phyloP scores from a whole-genome alignment of 2,888 invertebrate genomes.

The Drosophila falleni region DNA sequence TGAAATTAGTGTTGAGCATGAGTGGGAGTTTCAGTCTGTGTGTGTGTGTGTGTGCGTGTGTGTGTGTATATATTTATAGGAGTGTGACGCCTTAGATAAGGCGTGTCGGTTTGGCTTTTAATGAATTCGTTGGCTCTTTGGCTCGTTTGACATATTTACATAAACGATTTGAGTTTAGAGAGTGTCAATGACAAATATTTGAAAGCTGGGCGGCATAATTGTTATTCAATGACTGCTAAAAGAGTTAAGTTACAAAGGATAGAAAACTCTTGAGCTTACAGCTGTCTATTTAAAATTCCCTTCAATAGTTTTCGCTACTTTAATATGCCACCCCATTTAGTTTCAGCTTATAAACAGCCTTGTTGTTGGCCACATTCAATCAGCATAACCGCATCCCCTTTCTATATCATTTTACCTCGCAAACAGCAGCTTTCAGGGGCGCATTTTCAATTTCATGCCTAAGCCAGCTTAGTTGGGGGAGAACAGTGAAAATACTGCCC shows the following conservation, averaged over 20 bases:
- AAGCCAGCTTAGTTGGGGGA: constrained; percentile 60
- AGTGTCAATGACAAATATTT: constrained; percentile 67
- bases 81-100: constrained; percentile 48
- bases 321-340: constrained; percentile 22
- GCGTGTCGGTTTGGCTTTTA: constrained; percentile 48
- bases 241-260: constrained; percentile 5
- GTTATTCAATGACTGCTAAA: constrained; percentile 40
- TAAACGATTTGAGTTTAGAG: constrained; percentile 56
- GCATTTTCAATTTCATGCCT: constrained; percentile 69
- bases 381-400: constrained; percentile 37
- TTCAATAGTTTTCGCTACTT: constrained; percentile 17
- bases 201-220: constrained; percentile 55
- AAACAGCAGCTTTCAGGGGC: constrained; percentile 37
- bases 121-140: constrained; percentile 44
- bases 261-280: not conserved
- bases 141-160: constrained; percentile 59
- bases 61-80: constrained; percentile 8
- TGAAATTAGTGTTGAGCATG: constrained; percentile 60
- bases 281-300: constrained; percentile 1
- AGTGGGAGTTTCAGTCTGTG: not conserved
- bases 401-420: not conserved
- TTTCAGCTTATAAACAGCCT: constrained; percentile 42
- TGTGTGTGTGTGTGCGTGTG: constrained; percentile 7
- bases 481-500: not conserved
- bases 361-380: constrained; percentile 52